Evolutionary conservation across 2,888 invertebrate genomes (phyloP), one percentile per base, ranked within the genome.

Genomic region (Morpho helenor): DNA sequence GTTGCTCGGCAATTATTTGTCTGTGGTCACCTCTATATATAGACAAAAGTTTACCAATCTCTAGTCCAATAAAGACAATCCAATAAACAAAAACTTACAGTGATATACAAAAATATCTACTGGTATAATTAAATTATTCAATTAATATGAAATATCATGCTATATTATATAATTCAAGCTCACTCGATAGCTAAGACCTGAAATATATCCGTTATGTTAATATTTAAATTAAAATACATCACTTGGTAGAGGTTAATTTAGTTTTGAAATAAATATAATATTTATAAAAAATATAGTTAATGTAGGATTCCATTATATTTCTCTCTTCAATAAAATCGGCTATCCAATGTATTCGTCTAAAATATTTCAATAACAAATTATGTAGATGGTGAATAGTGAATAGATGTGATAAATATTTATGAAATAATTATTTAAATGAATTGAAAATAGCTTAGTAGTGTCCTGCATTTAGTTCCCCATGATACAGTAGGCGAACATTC

Each of bases 11-110:
- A 66, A 65, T 64, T 66, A 68, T 70, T 64, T 73, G 71, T 77
- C 75, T 74, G 71, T 69, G 72, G 73, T 77, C 74, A 73, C 73
- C 72, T 73, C 70, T 71, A 63, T 66, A 67, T 72, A 75, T 75
- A 79, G 71, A 77, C 72, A 79, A 77, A 75, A 60, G 80, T 81
- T 87, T 84, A 87, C 87, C 87, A 81, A 74, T 76, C 74, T 88
- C 87, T 88, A 88, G 88, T 88, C 88, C 79, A 75, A 69, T 75
- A 77, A 82, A 84, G 80, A 83, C 80, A 80, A 79, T 69, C 74
- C 72, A 66, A 71, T 63, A 68, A 59, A 55, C 56, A 46, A 50
- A 49, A 60, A 68, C 66, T 70, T 73, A 73, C 69, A 66, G 70
- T 69, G 63, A 69, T 62, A 60, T 72, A 66, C 61, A 64, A 62